Evolutionary conservation across 1,140 invertebrate genomes (phyloP).

Genomic region (Dinoponera quadriceps): DNA sequence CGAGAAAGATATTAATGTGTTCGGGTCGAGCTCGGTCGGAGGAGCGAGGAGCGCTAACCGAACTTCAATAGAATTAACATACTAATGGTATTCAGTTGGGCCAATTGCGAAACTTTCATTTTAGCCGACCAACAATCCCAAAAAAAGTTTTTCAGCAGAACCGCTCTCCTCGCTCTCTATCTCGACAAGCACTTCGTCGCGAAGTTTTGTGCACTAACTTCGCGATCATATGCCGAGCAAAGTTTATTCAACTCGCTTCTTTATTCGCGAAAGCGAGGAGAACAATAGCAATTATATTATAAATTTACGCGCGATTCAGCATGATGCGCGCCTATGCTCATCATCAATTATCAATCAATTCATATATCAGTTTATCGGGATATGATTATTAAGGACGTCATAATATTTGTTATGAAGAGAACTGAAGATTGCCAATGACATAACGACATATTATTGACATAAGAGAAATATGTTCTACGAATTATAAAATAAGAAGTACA

Average conservation of each 20-base stretch:
- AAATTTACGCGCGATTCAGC: too few relatives aligned
- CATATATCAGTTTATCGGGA: too few relatives aligned
- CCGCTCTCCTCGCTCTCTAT: background rate
- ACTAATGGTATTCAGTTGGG: conserved; percentile 55
- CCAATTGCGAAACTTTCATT: conserved; percentile 73
- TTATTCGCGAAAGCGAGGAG: background rate
- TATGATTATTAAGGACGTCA: too few relatives aligned
- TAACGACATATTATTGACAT: too few relatives aligned
- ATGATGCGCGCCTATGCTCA: too few relatives aligned
- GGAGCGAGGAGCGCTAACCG: conserved; percentile 51
- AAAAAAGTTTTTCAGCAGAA: conserved; percentile 32
- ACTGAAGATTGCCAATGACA: too few relatives aligned
- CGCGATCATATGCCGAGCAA: background rate
- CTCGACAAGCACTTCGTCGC: background rate
- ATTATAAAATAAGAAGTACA: too few relatives aligned
- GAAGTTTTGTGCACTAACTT: conserved; percentile 21
- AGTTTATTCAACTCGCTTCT: conserved; percentile 19
- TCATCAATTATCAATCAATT: too few relatives aligned
- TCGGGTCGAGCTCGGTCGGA: conserved; percentile 23
- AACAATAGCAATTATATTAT: background rate
- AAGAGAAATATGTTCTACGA: too few relatives aligned
- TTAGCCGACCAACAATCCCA: conserved; percentile 35
- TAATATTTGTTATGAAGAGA: too few relatives aligned
- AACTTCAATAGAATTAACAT: conserved; percentile 73
- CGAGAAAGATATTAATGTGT: conserved; percentile 62